These are phyloP conservation scores for Antheraea yamamai DNA, from an alignment of 2,888 invertebrate species.

Conservation along the genomic window DNA sequence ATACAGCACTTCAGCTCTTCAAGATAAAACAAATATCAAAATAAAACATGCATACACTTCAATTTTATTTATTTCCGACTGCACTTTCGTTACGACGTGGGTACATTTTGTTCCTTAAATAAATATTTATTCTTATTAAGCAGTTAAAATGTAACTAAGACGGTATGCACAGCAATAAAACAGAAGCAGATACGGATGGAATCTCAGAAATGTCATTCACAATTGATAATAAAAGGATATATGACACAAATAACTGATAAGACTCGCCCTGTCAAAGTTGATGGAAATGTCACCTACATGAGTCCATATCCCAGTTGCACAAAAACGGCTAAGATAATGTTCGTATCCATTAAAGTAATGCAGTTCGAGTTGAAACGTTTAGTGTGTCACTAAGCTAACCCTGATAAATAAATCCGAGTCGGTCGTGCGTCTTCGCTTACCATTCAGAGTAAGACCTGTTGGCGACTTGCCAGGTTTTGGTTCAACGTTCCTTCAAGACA, in stretches of 20 bases:
- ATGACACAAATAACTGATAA: slow-evolving; percentile 30
- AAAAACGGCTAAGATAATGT: slow-evolving; percentile 32
- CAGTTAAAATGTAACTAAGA: background rate
- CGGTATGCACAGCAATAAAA: background rate
- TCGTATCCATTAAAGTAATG: slow-evolving; percentile 29
- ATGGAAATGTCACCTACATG: background rate
- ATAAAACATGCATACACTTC: background rate
- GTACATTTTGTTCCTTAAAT: background rate
- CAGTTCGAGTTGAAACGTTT: slow-evolving; percentile 33
- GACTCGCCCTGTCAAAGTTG: slow-evolving; percentile 40
- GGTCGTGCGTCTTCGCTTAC: slow-evolving; percentile 48
- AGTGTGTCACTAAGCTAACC: slow-evolving; percentile 58
- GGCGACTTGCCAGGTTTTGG: slow-evolving; percentile 60
- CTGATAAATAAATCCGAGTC: slow-evolving; percentile 62
- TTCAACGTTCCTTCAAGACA: slow-evolving; percentile 45
- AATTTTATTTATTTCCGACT: background rate
- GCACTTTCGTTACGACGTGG: background rate
- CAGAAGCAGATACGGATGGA: background rate
- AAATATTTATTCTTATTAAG: slow-evolving; percentile 22
- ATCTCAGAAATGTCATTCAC: slow-evolving; percentile 9
- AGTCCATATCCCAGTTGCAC: slow-evolving; percentile 22
- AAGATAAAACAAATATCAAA: background rate
- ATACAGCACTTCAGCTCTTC: background rate
- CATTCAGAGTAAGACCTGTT: slow-evolving; percentile 61
- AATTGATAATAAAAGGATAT: slow-evolving; percentile 9